Conservation (phyloP, 2,113 vertebrate genomes). For the Campylomormyrus numenius region DNA sequence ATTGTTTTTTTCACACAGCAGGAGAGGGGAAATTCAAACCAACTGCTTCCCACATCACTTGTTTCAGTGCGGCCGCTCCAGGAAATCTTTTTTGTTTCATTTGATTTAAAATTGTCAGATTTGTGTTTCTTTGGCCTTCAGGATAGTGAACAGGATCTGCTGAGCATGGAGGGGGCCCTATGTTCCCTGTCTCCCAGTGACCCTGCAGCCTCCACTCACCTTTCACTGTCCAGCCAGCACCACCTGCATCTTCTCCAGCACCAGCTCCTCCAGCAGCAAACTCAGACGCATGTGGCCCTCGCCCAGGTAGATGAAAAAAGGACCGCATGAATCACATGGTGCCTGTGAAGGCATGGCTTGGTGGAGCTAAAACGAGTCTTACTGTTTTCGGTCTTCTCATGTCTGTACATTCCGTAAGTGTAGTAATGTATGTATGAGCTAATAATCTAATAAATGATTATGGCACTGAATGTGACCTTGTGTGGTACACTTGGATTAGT, state of each 20-base stretch:
- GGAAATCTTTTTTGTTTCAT: background rate
- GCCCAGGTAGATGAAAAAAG: constrained; percentile 65
- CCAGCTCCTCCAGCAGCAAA: constrained; percentile 75
- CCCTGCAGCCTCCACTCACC: constrained; percentile 58
- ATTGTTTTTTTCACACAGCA: background rate
- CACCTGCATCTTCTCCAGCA: constrained; percentile 74
- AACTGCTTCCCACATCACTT: background rate
- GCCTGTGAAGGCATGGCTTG: background rate
- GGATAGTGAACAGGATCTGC: constrained; percentile 48
- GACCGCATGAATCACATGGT: background rate
- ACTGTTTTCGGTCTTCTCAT: background rate
- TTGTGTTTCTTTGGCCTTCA: background rate
- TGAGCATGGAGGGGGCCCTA: constrained; percentile 44
- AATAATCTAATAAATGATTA: background rate
- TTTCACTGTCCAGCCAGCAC: constrained; percentile 65
- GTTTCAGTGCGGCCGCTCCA: background rate
- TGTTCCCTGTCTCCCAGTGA: constrained; percentile 45
- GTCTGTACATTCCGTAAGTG: background rate
- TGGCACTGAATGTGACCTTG: background rate
- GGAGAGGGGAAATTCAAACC: background rate
- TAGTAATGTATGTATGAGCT: background rate
- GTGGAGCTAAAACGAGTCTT: background rate
- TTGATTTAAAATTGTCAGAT: background rate
- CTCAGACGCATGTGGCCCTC: constrained; percentile 77
- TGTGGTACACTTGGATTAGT: background rate